A percentile compares a stretch with the other conserved stretches of the same genome.
phyloP scores from a whole-genome alignment of 2,797 vertebrate genomes.

The Argya squamiceps region DNA sequence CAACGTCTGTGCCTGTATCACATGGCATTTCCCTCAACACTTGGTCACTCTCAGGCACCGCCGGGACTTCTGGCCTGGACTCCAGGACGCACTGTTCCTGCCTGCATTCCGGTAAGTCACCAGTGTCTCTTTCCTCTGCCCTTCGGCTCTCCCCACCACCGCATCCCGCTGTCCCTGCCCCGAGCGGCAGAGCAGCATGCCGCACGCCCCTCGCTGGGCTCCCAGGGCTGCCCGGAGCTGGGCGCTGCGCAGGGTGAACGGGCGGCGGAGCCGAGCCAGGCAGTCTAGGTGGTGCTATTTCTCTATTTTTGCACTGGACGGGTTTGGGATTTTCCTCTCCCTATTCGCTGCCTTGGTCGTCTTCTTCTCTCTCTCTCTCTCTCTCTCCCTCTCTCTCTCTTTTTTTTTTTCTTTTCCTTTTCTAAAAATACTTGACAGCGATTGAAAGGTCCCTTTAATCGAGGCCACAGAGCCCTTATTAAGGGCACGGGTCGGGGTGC shows the following conservation, averaged over 20 bases:
- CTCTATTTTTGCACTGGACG: conserved; percentile 71
- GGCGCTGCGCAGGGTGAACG: not conserved
- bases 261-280: not conserved
- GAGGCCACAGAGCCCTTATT: conserved; percentile 71
- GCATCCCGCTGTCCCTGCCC: not conserved
- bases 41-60: rapidly evolving
- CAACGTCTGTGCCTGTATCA: rapidly evolving
- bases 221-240: not conserved
- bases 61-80: rapidly evolving
- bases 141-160: not conserved
- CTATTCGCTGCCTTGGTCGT: conserved; percentile 50
- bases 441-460: conserved; percentile 83
- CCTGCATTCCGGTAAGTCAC: not conserved
- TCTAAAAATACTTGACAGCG: conserved; percentile 84
- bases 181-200: not conserved
- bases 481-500: conserved; percentile 77
- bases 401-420: conserved; percentile 76
- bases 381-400: not conserved
- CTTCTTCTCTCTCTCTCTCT: not conserved
- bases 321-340: conserved; percentile 74
- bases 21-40: not conserved
- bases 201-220: not conserved
- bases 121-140: not conserved
- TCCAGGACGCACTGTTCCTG: not conserved
- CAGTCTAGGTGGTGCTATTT: conserved; percentile 80